These are phyloP conservation scores for Tenebrio molitor DNA, from an alignment of 1,140 invertebrate species.

Conservation along the genomic window DNA sequence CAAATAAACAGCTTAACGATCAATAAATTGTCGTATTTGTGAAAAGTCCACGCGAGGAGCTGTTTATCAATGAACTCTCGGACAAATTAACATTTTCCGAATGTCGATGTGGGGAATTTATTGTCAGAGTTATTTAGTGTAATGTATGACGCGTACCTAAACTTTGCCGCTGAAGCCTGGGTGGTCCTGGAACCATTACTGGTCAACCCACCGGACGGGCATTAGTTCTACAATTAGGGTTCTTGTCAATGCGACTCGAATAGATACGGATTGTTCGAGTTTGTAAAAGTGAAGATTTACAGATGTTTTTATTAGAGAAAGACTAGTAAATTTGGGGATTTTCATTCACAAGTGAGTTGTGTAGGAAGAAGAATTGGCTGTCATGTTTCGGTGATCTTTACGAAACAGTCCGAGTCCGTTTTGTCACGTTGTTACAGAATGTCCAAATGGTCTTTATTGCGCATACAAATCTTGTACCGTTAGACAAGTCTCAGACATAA, in stretches of 20 bases:
- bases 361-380: constrained; percentile 12
- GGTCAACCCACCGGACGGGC: constrained; percentile 8
- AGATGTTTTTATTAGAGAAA: constrained; percentile 37
- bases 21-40: constrained; percentile 26
- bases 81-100: constrained; percentile 34
- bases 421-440: too few relatives aligned
- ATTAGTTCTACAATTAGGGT: constrained; percentile 29
- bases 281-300: constrained; percentile 5
- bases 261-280: constrained; percentile 7
- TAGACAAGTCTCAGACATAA: too few relatives aligned
- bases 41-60: constrained; percentile 9
- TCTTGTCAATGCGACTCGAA: constrained; percentile 9
- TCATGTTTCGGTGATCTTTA: not conserved
- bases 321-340: constrained; percentile 4
- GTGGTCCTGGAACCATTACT: constrained; percentile 14
- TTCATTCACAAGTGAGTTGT: constrained; percentile 5
- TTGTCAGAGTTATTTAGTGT: constrained; percentile 11
- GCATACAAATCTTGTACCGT: too few relatives aligned
- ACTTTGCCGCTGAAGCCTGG: not conserved
- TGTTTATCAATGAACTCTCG: constrained; percentile 29
- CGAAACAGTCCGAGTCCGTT: not conserved
- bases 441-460: too few relatives aligned
- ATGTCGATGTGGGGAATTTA: constrained; percentile 6
- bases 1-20: constrained; percentile 30
- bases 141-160: constrained; percentile 9